A percentile compares a stretch with the other conserved stretches of the same genome.
Evolutionary conservation across 2,113 vertebrate species (phyloP).

Genomic region (Dipodomys spectabilis): DNA sequence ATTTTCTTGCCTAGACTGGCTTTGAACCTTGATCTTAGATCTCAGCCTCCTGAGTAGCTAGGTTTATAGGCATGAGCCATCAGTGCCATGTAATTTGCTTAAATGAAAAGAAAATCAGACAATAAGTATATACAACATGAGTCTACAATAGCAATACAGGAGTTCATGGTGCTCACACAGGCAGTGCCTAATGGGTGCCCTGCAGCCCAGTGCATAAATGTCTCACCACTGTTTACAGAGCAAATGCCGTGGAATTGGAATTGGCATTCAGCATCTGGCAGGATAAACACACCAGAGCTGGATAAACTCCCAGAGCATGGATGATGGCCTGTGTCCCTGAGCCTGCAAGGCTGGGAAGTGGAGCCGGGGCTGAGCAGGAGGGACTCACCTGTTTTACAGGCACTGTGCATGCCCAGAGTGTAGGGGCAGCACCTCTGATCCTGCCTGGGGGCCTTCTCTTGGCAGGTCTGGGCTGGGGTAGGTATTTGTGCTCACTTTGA

Average conservation of each 20-base stretch:
- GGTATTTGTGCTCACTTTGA: background rate
- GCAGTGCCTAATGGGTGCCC: too few relatives aligned
- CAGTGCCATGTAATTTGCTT: too few relatives aligned
- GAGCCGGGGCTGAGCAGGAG: too few relatives aligned
- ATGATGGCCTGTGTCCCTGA: background rate
- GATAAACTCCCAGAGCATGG: background rate
- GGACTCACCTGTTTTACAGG: too few relatives aligned
- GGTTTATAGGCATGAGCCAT: too few relatives aligned
- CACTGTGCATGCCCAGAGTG: fast-evolving
- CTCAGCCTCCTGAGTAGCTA: too few relatives aligned
- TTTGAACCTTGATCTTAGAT: too few relatives aligned
- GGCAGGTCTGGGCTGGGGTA: background rate
- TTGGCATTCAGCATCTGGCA: fast-evolving
- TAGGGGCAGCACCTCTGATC: background rate
- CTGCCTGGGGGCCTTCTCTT: background rate
- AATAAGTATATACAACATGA: too few relatives aligned
- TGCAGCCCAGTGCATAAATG: background rate
- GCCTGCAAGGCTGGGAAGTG: background rate
- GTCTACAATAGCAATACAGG: too few relatives aligned
- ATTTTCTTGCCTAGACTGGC: too few relatives aligned
- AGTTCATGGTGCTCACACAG: background rate
- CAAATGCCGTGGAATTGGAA: too few relatives aligned
- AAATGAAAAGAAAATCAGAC: too few relatives aligned
- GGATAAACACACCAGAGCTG: background rate
- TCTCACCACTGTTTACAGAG: background rate